Base-by-base conservation (phyloP, 2,888 invertebrate genomes). In the Agapostemon virescens region DNA sequence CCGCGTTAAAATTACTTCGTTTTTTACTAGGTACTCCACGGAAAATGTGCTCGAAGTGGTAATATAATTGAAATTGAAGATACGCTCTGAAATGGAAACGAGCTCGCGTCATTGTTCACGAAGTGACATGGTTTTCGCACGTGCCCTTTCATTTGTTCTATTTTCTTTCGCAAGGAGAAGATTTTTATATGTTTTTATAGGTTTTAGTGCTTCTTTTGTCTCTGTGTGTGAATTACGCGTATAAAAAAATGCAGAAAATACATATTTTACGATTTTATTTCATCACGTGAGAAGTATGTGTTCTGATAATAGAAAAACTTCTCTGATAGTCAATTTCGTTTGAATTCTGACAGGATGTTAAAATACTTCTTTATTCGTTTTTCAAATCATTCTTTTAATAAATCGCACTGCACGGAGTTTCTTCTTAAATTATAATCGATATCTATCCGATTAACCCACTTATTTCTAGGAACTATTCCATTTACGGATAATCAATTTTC, bases 1-100 rank as follows among this genome's bases (percentile, higher is more conserved):
- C 30, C 26, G 55, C 55, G 55, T 55, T 30, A 55, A 55, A 55
- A 55, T 55, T 55, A 55, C 55, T 55, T 26, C 26, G 26, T 26
- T 55, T 26, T 55, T 55, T 26, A 26, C 26, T 26, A 49, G 49
- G 55, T 55, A 26, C 55, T 55, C 30, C 17, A 2, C 23, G 30
- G 26, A 17, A 23, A 55, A 55, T 55, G 55, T 26, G 55, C 26
- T 55, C 30, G 26, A 26, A 55, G 30, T 55, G 55, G 30, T 55
- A 17, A 55, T 26, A 55, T 55, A 55, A 55, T 55, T 55, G 26
- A 55, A 55, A 55, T 17, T 26, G 55, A 55, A 26, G n/a, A 13
- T 17, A 1, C 17, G 36, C 17, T n/a, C 9, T 17, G 33, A n/a
- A 30, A 13, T 55, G 55, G 30, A 26, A 26, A n/a, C n/a, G 49